phyloP scores from a whole-genome alignment of 2,888 invertebrate species.

The Ceriagrion tenellum region DNA sequence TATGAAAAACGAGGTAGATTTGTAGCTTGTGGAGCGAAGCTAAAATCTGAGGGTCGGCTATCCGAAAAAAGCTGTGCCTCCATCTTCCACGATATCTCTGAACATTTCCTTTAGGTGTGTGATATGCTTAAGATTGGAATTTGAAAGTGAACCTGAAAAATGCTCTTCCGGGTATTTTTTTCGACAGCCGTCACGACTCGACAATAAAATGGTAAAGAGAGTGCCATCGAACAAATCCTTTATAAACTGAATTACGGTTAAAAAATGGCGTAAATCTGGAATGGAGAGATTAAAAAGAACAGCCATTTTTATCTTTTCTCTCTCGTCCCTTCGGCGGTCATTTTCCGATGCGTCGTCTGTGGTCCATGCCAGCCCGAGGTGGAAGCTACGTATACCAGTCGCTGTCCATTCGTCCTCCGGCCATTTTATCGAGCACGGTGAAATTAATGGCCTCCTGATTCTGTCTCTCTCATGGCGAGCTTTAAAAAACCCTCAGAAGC shows the following conservation, averaged over 20 bases:
- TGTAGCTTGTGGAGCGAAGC: too few species aligned
- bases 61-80: too few species aligned
- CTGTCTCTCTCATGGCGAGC: background rate
- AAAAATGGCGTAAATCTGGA: slow-evolving; percentile 1
- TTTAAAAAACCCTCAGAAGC: background rate
- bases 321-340: background rate
- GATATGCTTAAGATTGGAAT: background rate
- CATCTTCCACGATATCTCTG: background rate
- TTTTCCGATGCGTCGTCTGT: slow-evolving; percentile 1
- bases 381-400: background rate
- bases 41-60: too few species aligned
- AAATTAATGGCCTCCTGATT: slow-evolving; percentile 3
- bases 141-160: background rate
- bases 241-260: slow-evolving; percentile 16
- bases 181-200: background rate
- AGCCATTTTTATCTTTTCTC: background rate
- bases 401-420: background rate
- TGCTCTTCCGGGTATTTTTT: background rate
- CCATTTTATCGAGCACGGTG: background rate
- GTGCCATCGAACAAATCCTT: slow-evolving; percentile 1
- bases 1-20: too few species aligned
- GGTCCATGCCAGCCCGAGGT: background rate
- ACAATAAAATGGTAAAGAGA: background rate
- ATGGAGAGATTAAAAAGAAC: background rate
- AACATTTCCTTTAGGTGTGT: background rate